Conservation (phyloP, 2,888 invertebrate genomes). For the Rhagonycha fulva region DNA sequence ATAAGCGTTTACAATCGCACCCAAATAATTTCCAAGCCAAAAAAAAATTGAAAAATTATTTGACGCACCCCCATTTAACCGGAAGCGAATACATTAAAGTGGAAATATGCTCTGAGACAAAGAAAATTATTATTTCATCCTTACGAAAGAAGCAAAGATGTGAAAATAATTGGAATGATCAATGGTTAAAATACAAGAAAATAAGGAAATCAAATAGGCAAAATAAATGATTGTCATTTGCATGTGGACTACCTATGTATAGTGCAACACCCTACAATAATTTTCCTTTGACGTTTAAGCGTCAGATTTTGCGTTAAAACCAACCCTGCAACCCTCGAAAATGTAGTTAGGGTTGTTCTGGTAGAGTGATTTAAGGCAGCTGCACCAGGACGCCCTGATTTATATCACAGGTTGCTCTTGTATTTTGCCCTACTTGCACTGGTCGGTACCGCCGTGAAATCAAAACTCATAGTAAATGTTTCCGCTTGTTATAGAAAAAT, state of each 20-base stretch:
- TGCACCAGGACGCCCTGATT: constrained; percentile 49
- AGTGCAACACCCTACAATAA: neutral
- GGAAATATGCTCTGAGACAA: neutral
- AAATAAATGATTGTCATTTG: neutral
- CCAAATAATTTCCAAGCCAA: neutral
- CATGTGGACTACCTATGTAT: neutral
- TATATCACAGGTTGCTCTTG: constrained; percentile 48
- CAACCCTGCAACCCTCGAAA: constrained; percentile 39
- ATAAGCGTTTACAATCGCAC: neutral
- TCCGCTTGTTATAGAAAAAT: constrained; percentile 29
- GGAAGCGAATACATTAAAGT: neutral
- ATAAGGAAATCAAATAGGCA: neutral
- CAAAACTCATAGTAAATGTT: constrained; percentile 32
- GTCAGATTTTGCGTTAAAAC: constrained; percentile 23
- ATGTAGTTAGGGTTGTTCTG: constrained; percentile 51
- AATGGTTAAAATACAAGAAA: neutral
- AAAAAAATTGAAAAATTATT: neutral
- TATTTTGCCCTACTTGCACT: constrained; percentile 37
- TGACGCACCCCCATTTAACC: neutral
- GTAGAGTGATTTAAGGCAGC: constrained; percentile 55
- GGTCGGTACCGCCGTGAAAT: constrained; percentile 41
- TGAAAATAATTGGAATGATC: neutral
- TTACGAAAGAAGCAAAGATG: neutral
- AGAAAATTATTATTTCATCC: neutral
- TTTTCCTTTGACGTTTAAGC: neutral